These are phyloP conservation scores for Cuniculus paca DNA, from an alignment of 2,797 vertebrate species.

Conservation along the genomic window DNA sequence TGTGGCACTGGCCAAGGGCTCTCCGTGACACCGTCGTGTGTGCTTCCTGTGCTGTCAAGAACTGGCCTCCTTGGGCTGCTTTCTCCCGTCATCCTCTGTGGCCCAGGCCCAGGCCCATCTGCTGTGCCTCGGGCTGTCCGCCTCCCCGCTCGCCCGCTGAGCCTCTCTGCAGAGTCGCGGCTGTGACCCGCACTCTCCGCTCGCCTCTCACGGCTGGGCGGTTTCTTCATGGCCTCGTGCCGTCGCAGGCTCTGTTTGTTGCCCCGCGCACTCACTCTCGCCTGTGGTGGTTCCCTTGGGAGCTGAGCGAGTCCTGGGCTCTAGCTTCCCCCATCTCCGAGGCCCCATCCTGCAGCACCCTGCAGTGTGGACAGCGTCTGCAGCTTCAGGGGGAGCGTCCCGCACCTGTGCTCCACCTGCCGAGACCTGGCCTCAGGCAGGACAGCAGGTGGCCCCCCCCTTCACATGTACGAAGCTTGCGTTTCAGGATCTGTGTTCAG, in stretches of 20 bases:
- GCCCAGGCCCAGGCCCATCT: background rate
- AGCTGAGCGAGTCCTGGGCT: background rate
- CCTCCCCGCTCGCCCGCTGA: background rate
- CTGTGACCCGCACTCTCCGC: background rate
- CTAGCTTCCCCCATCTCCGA: too few relatives aligned
- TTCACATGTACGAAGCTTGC: too few relatives aligned
- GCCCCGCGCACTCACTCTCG: background rate
- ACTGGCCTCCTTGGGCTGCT: background rate
- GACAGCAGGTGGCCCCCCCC: background rate
- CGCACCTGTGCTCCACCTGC: background rate
- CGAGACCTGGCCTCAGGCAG: background rate
- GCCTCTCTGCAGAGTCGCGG: background rate
- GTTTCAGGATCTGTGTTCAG: background rate
- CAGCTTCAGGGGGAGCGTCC: background rate
- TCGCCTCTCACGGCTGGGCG: background rate
- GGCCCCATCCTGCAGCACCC: too few relatives aligned
- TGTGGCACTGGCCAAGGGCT: background rate
- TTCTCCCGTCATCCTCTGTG: background rate
- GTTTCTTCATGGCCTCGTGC: background rate
- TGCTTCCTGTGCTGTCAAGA: background rate
- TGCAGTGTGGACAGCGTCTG: background rate
- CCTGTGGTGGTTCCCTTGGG: background rate
- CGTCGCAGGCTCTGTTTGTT: background rate
- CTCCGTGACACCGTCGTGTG: background rate
- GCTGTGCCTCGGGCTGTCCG: too few relatives aligned